A percentile compares a stretch with the other conserved stretches of the same genome.
phyloP scores from a whole-genome alignment of 53 echinoderm and acorn worm genomes.

The Crossaster papposus region DNA sequence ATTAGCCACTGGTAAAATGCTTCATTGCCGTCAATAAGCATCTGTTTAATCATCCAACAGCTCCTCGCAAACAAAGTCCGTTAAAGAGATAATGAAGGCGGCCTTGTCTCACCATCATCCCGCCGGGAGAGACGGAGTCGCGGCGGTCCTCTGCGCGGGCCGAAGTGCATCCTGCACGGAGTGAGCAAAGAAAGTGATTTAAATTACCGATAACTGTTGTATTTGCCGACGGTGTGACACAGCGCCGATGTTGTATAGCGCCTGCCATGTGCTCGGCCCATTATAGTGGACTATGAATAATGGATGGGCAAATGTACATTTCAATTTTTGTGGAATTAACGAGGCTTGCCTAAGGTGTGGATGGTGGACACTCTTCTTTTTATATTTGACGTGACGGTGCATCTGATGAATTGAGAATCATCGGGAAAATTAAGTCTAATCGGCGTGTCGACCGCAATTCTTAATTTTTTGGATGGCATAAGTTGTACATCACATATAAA shows the following conservation, averaged over 20 bases:
- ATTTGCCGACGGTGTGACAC: neutral
- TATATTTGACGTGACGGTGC: neutral
- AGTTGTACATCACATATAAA: neutral
- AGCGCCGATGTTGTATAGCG: neutral
- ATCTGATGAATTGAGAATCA: neutral
- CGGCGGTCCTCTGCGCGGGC: too few species aligned
- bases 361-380: neutral
- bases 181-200: neutral
- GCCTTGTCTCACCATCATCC: neutral
- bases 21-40: conserved; percentile 20
- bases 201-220: neutral
- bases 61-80: too few species aligned
- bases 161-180: too few species aligned
- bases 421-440: neutral
- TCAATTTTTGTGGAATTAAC: neutral
- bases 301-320: neutral
- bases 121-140: neutral
- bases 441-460: neutral
- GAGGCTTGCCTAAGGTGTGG: neutral
- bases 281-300: neutral
- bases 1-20: too few species aligned
- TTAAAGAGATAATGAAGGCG: neutral
- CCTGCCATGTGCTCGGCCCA: neutral
- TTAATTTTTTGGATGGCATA: neutral
- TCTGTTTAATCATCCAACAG: neutral